These are phyloP conservation scores for Plectropomus leopardus DNA, from an alignment of 2,113 vertebrate species.

Conservation along the genomic window DNA sequence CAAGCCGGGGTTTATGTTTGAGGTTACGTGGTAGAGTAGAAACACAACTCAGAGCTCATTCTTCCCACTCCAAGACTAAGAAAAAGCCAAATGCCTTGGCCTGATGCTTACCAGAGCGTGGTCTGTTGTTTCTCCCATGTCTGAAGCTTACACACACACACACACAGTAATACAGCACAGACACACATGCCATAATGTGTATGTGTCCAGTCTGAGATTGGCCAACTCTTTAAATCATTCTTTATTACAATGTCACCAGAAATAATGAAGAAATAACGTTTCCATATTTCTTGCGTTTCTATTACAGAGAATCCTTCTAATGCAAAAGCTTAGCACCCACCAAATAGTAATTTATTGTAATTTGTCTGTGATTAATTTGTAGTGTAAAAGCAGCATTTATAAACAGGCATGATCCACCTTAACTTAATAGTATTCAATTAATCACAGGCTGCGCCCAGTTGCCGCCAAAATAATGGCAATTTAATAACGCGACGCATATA, in stretches of 20 bases:
- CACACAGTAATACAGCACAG: slow-evolving; percentile 7
- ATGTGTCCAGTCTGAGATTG: slow-evolving; percentile 36
- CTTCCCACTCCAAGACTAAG: slow-evolving; percentile 49
- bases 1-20: slow-evolving; percentile 39
- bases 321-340: slow-evolving; percentile 43
- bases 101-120: slow-evolving; percentile 75
- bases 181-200: slow-evolving; percentile 14
- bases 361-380: slow-evolving; percentile 78
- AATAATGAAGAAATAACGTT: slow-evolving; percentile 67
- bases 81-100: slow-evolving; percentile 54
- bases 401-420: slow-evolving; percentile 77
- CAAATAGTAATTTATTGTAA: slow-evolving; percentile 70
- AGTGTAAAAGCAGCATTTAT: slow-evolving; percentile 72
- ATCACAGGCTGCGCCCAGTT: slow-evolving; percentile 73
- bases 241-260: slow-evolving; percentile 65
- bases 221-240: slow-evolving; percentile 62
- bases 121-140: slow-evolving; percentile 70
- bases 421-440: slow-evolving; percentile 81
- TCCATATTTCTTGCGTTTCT: slow-evolving; percentile 53
- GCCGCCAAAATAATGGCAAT: slow-evolving; percentile 82
- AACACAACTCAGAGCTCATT: slow-evolving; percentile 65
- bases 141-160: slow-evolving; percentile 32
- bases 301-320: slow-evolving; percentile 32
- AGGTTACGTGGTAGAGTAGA: slow-evolving; percentile 59
- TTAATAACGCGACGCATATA: slow-evolving; percentile 81